A percentile compares a stretch with the other conserved stretches of the same genome.
Conservation (phyloP, 2,113 vertebrate genomes). For the Pterophyllum scalare region DNA sequence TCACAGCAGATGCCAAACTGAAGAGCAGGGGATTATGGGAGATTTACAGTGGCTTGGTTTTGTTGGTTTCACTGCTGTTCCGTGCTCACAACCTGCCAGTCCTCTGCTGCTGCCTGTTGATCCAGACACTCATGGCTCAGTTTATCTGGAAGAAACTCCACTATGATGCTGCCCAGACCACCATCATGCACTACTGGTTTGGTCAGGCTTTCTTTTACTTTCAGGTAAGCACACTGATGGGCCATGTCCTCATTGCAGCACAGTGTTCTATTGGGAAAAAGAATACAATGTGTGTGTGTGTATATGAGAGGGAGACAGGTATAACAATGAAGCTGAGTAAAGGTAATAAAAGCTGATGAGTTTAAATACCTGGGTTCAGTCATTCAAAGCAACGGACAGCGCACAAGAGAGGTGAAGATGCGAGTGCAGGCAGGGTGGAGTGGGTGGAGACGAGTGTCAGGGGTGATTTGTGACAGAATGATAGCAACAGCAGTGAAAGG, state of each 20-base stretch:
- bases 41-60: conserved; percentile 88
- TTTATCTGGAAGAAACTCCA: conserved; percentile 91
- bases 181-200: conserved; percentile 97
- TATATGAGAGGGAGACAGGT: no score
- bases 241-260: no score
- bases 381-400: background rate
- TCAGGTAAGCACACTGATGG: conserved; percentile 84
- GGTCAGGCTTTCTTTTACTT: conserved; percentile 98
- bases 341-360: background rate
- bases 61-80: conserved; percentile 88
- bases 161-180: conserved; percentile 87
- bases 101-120: conserved; percentile 86
- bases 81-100: conserved; percentile 94
- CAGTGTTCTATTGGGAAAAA: no score
- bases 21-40: conserved; percentile 91
- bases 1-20: conserved; percentile 72
- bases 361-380: background rate
- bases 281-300: no score
- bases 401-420: background rate
- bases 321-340: background rate
- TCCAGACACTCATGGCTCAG: conserved; percentile 87
- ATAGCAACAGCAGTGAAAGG: background rate
- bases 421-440: background rate
- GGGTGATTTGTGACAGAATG: background rate
- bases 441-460: background rate